phyloP scores from a whole-genome alignment of 2,113 vertebrate genomes.

The Dromaius novaehollandiae region DNA sequence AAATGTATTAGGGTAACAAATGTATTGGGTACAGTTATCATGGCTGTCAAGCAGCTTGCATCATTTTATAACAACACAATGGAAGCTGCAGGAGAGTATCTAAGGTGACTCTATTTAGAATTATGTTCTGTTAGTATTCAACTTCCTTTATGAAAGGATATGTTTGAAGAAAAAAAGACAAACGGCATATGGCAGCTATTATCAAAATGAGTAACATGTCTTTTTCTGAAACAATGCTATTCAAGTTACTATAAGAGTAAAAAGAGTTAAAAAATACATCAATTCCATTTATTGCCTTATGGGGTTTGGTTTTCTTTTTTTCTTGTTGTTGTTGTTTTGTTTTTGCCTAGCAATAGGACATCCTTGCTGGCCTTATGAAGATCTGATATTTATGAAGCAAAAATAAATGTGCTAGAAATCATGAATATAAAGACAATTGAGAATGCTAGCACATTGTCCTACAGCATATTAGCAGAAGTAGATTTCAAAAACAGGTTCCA shows the following conservation, averaged over 20 bases:
- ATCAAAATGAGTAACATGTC: not conserved
- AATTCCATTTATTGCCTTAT: not conserved
- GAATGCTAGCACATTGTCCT: slow-evolving; percentile 21
- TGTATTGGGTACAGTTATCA: not conserved
- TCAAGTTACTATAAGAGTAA: not conserved
- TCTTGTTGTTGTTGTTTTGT: not conserved
- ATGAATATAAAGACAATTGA: slow-evolving; percentile 44
- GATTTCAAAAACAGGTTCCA: not conserved
- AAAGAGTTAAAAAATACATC: not conserved
- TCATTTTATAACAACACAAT: not conserved
- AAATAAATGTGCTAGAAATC: not conserved
- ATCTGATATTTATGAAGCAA: not conserved
- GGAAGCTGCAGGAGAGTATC: not conserved
- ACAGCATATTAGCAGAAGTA: not conserved
- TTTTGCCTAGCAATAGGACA: not conserved
- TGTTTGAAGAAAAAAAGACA: not conserved
- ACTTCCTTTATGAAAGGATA: not conserved
- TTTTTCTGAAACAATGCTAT: not conserved
- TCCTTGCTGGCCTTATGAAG: not conserved
- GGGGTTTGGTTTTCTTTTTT: not conserved
- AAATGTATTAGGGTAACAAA: not conserved
- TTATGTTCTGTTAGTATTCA: not conserved
- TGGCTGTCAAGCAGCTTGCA: not conserved
- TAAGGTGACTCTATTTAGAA: not conserved
- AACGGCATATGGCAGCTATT: slow-evolving; percentile 6